Percentiles rank a stretch among this genome's conserved stretches.
These are phyloP conservation scores for Suncus etruscus DNA, from an alignment of 2,113 vertebrate species.

Conservation along the genomic window DNA sequence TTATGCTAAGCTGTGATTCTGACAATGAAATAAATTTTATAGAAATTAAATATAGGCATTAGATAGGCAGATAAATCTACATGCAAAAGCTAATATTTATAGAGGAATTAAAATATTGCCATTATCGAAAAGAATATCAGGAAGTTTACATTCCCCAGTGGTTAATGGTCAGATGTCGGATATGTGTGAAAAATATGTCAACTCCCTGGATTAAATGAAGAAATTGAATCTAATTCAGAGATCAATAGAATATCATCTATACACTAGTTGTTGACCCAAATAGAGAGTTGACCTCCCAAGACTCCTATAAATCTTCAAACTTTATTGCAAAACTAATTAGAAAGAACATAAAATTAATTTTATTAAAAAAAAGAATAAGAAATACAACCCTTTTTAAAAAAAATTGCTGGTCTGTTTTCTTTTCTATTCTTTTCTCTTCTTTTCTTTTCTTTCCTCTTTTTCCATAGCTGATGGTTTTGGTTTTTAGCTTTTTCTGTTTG, in stretches of 20 bases:
- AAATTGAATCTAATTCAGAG: neutral
- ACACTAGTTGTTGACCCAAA: neutral
- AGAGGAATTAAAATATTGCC: neutral
- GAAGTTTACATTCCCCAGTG: neutral
- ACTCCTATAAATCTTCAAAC: neutral
- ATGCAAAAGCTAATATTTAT: neutral
- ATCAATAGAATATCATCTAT: neutral
- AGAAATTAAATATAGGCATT: neutral
- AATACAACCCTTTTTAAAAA: too few relatives aligned
- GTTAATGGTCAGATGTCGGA: neutral
- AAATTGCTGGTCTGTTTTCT: too few relatives aligned
- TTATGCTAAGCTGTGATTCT: conserved; percentile 11
- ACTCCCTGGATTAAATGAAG: conserved; percentile 13
- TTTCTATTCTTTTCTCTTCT: too few relatives aligned
- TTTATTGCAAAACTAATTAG: neutral
- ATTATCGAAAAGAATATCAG: neutral
- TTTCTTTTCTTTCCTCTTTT: too few relatives aligned
- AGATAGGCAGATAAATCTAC: neutral
- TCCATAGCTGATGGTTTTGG: too few relatives aligned
- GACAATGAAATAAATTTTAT: neutral
- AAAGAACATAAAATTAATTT: neutral
- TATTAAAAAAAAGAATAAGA: neutral
- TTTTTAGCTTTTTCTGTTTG: too few relatives aligned
- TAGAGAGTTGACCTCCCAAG: neutral
- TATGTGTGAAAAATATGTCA: neutral